Evolutionary conservation across 2,797 vertebrate species (phyloP), one percentile per base, ranked within the genome.

Genomic region (Monodelphis domestica): DNA sequence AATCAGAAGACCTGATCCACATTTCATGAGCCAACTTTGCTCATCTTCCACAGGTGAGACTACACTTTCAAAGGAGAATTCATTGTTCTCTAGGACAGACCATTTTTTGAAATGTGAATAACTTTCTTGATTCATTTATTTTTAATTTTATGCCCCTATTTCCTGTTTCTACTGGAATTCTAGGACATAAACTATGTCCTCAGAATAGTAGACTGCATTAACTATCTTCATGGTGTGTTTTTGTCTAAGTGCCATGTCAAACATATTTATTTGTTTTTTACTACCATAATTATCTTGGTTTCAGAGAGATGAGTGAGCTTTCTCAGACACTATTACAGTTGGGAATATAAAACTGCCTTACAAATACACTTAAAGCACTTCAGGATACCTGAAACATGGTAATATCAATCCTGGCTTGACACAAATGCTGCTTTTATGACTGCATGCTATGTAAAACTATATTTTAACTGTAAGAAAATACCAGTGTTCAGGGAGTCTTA

Each of bases 201-300:
- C 91, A 53, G 95, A 94, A 91, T 53, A 97, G 95, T 94, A 97
- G 92, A 94, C 90, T 92, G 53, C 91, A 94, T 96, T 98, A 97
- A 93, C 96, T 98, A 93, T 94, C 91, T 54, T 95, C 90, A 94
- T 91, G 95, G 96, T 95, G 95, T 28, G 91, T 97, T 97, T 94
- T 90, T 95, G 94, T 96, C 92, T 94, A 95, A 97, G 78, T 97
- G 97, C 96, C 95, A 93, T 97, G 93, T 93, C 96, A 97, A 94
- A 96, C 96, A 87, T 97, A 96, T 95, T 53, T 97, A 91, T 89
- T 92, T 97, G 95, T 93, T 53, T 5, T 56, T 14, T 94, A 89
- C 93, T 96, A 50, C 91, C 88, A 59, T 97, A 98, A 98, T 98
- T 97, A 96, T 94, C 93, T 93, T 96, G 96, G 97, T 96, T 98